Conservation (phyloP, 2,888 invertebrate genomes). For the Dynastes tityus region DNA sequence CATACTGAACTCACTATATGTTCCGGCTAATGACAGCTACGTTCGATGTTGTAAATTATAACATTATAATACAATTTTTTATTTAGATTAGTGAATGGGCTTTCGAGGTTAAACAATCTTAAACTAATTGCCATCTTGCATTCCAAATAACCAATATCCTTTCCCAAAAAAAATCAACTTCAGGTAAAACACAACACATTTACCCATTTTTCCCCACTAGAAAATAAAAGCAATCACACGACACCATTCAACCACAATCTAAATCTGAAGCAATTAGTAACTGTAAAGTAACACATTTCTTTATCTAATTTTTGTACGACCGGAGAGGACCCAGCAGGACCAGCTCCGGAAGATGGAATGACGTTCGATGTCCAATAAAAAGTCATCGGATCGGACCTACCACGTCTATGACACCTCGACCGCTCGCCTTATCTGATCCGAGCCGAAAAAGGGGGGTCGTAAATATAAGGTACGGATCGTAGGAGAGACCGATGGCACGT, state of each 20-base stretch:
- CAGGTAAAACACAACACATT: no score
- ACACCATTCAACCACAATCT: constrained; percentile 47
- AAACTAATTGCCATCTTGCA: no score
- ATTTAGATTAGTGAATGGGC: no score
- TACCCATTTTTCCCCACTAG: neutral
- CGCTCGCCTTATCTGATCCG: constrained; percentile 54
- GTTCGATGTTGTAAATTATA: no score
- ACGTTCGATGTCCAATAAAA: constrained; percentile 55
- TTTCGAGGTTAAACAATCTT: no score
- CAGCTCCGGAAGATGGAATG: constrained; percentile 35
- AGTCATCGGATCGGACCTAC: constrained; percentile 54
- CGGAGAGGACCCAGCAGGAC: constrained; percentile 4
- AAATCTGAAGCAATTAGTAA: constrained; percentile 58
- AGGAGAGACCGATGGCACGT: constrained; percentile 28
- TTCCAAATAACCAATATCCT: no score
- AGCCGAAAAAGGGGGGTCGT: constrained; percentile 50
- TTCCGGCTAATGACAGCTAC: no score
- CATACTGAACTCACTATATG: no score
- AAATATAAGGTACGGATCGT: constrained; percentile 51
- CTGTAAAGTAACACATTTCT: constrained; percentile 58
- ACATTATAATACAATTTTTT: no score
- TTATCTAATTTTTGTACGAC: constrained; percentile 55
- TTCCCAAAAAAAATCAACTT: no score
- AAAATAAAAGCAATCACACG: constrained; percentile 3
- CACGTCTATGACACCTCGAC: constrained; percentile 54